A percentile compares a stretch with the other conserved stretches of the same genome.
phyloP scores from a whole-genome alignment of 2,888 invertebrate species.

The Pseudococcus jackbeardsleyi region DNA sequence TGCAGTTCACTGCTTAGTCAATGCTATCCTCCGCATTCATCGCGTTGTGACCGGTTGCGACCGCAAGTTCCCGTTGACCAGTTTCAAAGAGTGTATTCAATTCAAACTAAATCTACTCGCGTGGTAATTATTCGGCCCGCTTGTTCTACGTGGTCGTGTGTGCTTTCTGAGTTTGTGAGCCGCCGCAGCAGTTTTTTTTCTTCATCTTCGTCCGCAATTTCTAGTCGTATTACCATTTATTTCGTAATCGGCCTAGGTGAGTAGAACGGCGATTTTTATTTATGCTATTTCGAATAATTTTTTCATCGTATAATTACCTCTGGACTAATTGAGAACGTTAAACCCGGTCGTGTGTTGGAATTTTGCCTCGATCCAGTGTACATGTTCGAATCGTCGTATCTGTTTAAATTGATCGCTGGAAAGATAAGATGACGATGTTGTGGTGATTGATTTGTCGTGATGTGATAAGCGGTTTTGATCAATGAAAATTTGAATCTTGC shows the following conservation, averaged over 20 bases:
- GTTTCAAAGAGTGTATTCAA: neutral
- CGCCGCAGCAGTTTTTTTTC: neutral
- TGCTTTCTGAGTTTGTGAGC: neutral
- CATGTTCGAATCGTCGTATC: too few relatives aligned
- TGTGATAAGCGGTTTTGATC: too few relatives aligned
- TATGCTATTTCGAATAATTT: too few relatives aligned
- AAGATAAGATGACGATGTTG: too few relatives aligned
- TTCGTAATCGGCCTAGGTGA: neutral
- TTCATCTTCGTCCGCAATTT: neutral
- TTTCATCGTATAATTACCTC: too few relatives aligned
- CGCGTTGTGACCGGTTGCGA: conserved; percentile 19
- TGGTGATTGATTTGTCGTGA: too few relatives aligned
- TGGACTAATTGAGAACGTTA: too few relatives aligned
- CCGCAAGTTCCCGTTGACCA: conserved; percentile 26
- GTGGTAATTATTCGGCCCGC: conserved; percentile 16
- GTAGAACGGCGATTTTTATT: neutral
- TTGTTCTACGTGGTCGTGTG: neutral
- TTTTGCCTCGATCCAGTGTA: too few relatives aligned
- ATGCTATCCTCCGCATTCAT: conserved; percentile 32
- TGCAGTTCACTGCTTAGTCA: neutral
- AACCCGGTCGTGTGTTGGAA: too few relatives aligned
- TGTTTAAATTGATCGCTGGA: too few relatives aligned
- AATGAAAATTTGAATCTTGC: too few relatives aligned
- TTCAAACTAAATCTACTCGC: conserved; percentile 30
- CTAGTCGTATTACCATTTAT: neutral